phyloP scores from a whole-genome alignment of 2,888 invertebrate genomes.

The Monoplex corrugatus region DNA sequence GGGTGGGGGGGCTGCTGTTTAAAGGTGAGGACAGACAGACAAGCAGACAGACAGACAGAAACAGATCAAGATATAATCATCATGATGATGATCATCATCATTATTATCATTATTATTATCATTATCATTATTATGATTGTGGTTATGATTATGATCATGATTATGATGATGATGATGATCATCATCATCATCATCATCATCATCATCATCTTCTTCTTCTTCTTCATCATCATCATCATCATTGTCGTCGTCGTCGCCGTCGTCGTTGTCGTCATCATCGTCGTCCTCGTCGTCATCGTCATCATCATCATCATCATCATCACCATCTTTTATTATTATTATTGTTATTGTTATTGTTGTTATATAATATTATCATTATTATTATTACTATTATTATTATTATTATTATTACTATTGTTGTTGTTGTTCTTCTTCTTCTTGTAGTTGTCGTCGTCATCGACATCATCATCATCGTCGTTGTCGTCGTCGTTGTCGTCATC shows the following conservation, averaged over 20 bases:
- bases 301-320: conserved; percentile 44
- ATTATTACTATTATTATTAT: no score
- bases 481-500: no score
- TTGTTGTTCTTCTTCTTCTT: neutral
- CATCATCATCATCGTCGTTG: neutral
- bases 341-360: neutral
- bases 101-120: neutral
- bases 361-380: neutral
- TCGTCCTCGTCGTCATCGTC: conserved; percentile 31
- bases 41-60: neutral
- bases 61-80: neutral
- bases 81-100: neutral
- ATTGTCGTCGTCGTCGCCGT: neutral
- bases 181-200: neutral
- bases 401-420: neutral
- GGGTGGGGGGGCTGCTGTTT: no score
- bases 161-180: neutral
- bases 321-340: neutral
- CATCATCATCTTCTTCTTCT: neutral
- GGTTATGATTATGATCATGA: neutral
- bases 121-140: neutral
- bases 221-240: conserved; percentile 37
- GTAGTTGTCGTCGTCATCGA: neutral
- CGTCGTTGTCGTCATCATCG: neutral
- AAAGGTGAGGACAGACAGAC: conserved; percentile 30